Percentiles rank a stretch among this genome's conserved stretches.
These are phyloP conservation scores for Leuctra nigra DNA, from an alignment of 2,888 invertebrate species.

Conservation along the genomic window DNA sequence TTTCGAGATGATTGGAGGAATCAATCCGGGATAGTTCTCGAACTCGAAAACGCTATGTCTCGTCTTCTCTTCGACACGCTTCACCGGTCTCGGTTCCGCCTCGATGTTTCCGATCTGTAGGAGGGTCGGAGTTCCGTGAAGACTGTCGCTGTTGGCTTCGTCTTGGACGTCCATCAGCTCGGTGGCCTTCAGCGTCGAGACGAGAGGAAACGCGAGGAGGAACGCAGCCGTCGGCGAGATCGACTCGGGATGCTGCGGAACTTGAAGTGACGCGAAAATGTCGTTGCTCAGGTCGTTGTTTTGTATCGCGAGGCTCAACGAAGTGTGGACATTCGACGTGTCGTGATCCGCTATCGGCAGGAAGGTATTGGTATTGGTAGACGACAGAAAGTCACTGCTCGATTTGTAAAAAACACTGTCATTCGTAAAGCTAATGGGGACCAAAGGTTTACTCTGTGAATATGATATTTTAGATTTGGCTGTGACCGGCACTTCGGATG, in stretches of 20 bases:
- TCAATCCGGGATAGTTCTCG: not conserved
- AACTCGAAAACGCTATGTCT: not conserved
- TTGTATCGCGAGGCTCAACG: constrained; percentile 4
- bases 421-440: not conserved
- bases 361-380: not conserved
- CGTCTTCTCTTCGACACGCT: not conserved
- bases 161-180: constrained; percentile 25
- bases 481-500: not conserved
- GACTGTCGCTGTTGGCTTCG: constrained; percentile 36
- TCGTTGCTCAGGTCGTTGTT: constrained; percentile 48
- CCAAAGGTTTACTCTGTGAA: not conserved
- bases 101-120: constrained; percentile 42
- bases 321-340: not conserved
- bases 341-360: not conserved
- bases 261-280: constrained; percentile 53
- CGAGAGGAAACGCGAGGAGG: constrained; percentile 66
- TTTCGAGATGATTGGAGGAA: not conserved
- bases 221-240: constrained; percentile 72
- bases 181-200: constrained; percentile 49
- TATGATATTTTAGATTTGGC: not conserved
- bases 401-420: constrained; percentile 2
- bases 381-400: not conserved
- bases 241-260: constrained; percentile 48
- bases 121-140: constrained; percentile 41
- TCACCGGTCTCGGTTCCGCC: not conserved